These are phyloP conservation scores for Martes martes DNA, from an alignment of 2,113 vertebrate species.

Conservation along the genomic window DNA sequence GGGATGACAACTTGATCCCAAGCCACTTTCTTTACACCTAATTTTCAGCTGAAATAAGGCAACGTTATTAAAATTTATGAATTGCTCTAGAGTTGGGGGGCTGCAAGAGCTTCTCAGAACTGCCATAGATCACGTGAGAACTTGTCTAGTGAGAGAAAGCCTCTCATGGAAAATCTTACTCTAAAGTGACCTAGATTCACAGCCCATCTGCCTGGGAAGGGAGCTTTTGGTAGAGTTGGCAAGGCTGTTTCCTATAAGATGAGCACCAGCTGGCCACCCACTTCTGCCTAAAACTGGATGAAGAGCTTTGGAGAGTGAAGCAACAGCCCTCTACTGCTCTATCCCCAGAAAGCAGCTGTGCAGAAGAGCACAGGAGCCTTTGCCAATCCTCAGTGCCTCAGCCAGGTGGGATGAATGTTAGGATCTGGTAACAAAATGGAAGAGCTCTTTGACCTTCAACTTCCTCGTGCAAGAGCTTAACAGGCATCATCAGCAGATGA, in stretches of 20 bases:
- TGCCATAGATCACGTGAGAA: neutral
- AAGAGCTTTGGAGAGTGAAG: neutral
- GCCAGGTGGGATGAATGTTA: neutral
- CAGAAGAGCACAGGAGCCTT: neutral
- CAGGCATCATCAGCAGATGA: neutral
- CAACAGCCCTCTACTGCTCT: neutral
- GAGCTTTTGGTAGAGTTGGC: neutral
- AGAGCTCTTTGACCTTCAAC: neutral
- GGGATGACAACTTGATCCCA: neutral
- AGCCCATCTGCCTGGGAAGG: neutral
- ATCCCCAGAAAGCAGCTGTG: neutral
- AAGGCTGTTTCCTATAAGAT: neutral
- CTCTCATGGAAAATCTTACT: neutral
- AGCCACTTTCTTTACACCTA: neutral
- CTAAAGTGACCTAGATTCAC: neutral
- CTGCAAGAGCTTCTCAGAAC: neutral
- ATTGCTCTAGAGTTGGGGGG: neutral
- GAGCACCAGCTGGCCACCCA: neutral
- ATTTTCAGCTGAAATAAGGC: neutral
- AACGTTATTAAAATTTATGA: neutral
- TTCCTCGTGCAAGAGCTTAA: neutral
- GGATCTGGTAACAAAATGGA: neutral
- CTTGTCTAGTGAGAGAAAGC: neutral
- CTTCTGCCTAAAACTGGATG: neutral
- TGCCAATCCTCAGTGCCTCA: neutral